A percentile compares a stretch with the other conserved stretches of the same genome.
phyloP scores from a whole-genome alignment of 2,113 vertebrate species.

The Cyrtonyx montezumae region DNA sequence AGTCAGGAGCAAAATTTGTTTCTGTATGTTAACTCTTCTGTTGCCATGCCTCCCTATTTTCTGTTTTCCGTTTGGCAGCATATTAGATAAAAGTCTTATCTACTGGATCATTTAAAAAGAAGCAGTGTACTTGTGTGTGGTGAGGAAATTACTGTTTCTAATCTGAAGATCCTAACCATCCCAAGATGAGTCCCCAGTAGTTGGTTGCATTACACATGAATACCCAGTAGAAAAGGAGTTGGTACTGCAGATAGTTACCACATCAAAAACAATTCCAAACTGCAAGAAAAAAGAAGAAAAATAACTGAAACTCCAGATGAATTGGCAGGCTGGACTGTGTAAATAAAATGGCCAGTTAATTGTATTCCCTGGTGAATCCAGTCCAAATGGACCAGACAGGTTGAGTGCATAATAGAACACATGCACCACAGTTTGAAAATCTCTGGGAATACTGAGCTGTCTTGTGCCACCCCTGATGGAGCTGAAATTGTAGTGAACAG shows the following conservation, averaged over 20 bases:
- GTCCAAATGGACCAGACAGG: constrained; percentile 76
- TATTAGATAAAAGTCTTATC: not conserved
- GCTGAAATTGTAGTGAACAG: constrained; percentile 81
- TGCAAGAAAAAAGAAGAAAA: constrained; percentile 16
- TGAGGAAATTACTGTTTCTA: not conserved
- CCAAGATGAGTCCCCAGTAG: not conserved
- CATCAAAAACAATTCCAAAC: constrained; percentile 16
- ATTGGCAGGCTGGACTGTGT: constrained; percentile 37
- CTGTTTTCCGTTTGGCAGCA: not conserved
- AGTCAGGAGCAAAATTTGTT: not conserved
- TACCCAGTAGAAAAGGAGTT: not conserved
- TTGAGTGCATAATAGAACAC: constrained; percentile 79
- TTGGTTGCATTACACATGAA: not conserved
- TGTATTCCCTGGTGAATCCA: constrained; percentile 73
- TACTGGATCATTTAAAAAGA: not conserved
- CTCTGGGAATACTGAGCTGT: constrained; percentile 80
- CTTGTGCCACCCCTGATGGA: constrained; percentile 78
- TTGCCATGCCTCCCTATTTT: not conserved
- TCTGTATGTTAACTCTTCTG: not conserved
- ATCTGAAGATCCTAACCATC: not conserved
- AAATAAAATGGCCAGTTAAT: constrained; percentile 69
- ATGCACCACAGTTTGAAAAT: constrained; percentile 80
- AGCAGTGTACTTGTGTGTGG: not conserved
- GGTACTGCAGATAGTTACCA: not conserved
- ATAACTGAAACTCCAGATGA: constrained; percentile 44